Percentiles rank a stretch among this genome's conserved stretches.
phyloP scores from a whole-genome alignment of 2,888 invertebrate species.

The Sthenelais limicola region DNA sequence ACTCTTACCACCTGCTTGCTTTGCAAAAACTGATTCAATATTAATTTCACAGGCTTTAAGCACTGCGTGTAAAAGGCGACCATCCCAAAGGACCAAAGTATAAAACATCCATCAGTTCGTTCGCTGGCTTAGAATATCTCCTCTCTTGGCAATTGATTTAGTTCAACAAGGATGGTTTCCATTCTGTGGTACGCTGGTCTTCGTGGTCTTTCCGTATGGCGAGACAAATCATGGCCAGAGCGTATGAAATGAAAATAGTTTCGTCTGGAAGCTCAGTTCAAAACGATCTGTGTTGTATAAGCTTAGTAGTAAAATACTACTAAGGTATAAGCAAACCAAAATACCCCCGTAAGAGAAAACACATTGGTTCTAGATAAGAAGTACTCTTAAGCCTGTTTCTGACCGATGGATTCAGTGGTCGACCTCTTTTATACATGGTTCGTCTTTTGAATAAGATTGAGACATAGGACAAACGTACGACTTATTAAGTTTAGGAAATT shows the following conservation, averaged over 20 bases:
- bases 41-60: constrained; percentile 29
- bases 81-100: constrained; percentile 15
- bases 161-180: constrained; percentile 2
- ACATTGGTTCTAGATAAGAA: too few species aligned
- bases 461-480: too few species aligned
- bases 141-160: constrained; percentile 28
- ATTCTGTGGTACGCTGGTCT: constrained; percentile 9
- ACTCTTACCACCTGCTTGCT: constrained; percentile 26
- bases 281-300: too few species aligned
- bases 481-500: too few species aligned
- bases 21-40: constrained; percentile 1
- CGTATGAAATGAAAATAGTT: not conserved
- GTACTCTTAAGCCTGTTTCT: too few species aligned
- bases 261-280: too few species aligned
- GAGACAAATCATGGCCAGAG: not conserved
- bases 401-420: too few species aligned
- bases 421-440: too few species aligned
- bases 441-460: too few species aligned
- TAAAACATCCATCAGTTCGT: constrained; percentile 9
- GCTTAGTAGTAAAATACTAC: too few species aligned
- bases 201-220: constrained; percentile 1
- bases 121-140: constrained; percentile 13
- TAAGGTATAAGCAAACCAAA: too few species aligned
- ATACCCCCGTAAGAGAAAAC: too few species aligned
- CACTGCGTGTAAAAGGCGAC: not conserved